Evolutionary conservation across 2,888 invertebrate genomes (phyloP), one percentile per base, ranked within the genome.

Genomic region (Zeuzera pyrina): DNA sequence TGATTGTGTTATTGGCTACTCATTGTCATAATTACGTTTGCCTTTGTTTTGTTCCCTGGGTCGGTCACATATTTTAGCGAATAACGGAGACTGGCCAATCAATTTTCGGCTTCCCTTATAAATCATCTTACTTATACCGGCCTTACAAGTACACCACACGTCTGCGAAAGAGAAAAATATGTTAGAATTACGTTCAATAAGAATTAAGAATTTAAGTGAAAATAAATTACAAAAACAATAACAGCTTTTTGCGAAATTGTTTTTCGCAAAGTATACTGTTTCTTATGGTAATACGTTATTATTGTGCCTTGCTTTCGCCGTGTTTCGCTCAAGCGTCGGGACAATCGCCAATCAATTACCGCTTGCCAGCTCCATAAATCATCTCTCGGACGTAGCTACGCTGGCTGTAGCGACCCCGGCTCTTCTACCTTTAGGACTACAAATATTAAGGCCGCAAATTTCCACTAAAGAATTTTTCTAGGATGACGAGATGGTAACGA

Each of bases 41-140:
- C 25, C 25, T 12, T 25, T 13, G 12, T 11, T 12, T 24, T 16
- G 15, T 32, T 71, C 61, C 42, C 50, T 41, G 43, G 47, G 63
- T n/a, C n/a, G n/a, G n/a, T n/a, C n/a, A 60, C 65, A 60, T 64
- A 66, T 70, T 72, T 66, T 57, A 57, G 56, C 51, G 49, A 52
- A 49, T 47, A 53, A 47, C 49, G 44, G 47, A 48, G 52, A 48
- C 47, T 39, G 49, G 45, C 67, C 69, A 74, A 78, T 77, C 74
- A 73, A 76, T 77, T 74, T 65, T 61, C 62, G 52, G 52, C 49
- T 49, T 56, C 59, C 61, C 70, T 53, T 69, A 76, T 77, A 78
- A 70, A 76, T 74, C 74, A 76, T 76, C 64, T 52, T 36, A 38
- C 53, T n/a, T n/a, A 59, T 62, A 72, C 68, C 71, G 55, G 43